These are phyloP conservation scores for Drosophila littoralis DNA, from an alignment of 1,140 invertebrate species.

Conservation along the genomic window DNA sequence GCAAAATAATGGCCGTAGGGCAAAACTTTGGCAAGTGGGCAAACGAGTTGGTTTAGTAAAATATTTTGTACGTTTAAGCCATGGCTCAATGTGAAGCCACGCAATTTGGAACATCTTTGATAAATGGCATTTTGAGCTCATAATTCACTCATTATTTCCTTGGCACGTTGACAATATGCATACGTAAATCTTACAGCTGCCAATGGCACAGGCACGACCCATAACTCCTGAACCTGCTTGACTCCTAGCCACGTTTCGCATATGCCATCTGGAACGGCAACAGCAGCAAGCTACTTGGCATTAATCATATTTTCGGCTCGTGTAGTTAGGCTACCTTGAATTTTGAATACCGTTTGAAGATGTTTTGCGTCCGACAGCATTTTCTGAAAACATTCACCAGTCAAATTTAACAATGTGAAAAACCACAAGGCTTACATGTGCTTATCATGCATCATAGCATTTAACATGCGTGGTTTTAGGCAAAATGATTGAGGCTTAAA, in stretches of 20 bases:
- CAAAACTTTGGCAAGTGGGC: conserved; percentile 33
- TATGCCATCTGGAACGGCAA: neutral
- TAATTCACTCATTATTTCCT: conserved; percentile 59
- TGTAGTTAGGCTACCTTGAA: conserved; percentile 2
- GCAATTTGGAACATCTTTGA: conserved; percentile 34
- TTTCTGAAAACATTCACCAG: neutral
- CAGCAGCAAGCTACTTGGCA: neutral
- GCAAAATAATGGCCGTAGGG: conserved; percentile 17
- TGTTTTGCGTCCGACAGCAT: neutral
- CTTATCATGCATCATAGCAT: neutral
- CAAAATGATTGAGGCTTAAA: no score
- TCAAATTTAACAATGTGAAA: neutral
- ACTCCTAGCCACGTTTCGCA: conserved; percentile 10
- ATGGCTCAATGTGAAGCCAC: conserved; percentile 11
- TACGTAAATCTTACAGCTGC: conserved; percentile 29
- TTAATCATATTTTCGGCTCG: conserved; percentile 41
- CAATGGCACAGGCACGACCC: conserved; percentile 18
- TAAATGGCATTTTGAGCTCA: conserved; percentile 40
- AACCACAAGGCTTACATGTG: neutral
- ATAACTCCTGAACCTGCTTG: conserved; percentile 7
- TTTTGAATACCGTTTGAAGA: conserved; percentile 1
- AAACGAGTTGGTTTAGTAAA: conserved; percentile 16
- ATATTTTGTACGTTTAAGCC: conserved; percentile 4
- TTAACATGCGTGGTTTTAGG: neutral
- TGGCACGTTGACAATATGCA: conserved; percentile 51